Conservation (phyloP, 2,888 invertebrate genomes). For the Protophormia terraenovae region DNA sequence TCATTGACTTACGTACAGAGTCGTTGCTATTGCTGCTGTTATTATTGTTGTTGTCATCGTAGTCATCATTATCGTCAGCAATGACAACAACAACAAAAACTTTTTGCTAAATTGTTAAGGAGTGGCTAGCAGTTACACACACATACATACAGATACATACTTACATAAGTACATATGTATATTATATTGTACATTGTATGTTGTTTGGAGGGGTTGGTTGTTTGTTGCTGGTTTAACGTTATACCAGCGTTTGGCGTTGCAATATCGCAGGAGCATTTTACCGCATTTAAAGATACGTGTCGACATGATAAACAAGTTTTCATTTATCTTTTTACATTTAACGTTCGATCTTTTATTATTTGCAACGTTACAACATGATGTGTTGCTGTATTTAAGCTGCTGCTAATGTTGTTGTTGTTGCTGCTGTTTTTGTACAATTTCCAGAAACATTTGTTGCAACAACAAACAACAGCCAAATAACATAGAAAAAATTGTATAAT, state of each 20-base stretch:
- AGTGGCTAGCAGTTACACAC: conserved; percentile 59
- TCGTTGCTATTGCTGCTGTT: not conserved
- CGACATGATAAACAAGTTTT: conserved; percentile 72
- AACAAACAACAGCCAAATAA: conserved; percentile 66
- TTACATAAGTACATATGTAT: not conserved
- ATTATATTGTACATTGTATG: conserved; percentile 6
- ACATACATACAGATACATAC: not conserved
- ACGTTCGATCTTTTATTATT: conserved; percentile 66
- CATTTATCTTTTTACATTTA: conserved; percentile 70
- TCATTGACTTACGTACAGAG: conserved; percentile 1
- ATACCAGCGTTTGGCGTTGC: too few relatives aligned
- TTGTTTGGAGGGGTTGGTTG: conserved; percentile 20
- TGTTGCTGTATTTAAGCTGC: conserved; percentile 30
- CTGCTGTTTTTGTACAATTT: conserved; percentile 62
- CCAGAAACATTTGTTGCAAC: conserved; percentile 70
- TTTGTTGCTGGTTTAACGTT: too few relatives aligned
- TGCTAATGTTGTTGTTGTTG: conserved; percentile 31
- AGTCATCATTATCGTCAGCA: conserved; percentile 38
- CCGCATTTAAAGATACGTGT: conserved; percentile 71
- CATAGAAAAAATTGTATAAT: conserved; percentile 65
- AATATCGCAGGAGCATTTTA: conserved; percentile 71
- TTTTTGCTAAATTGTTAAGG: conserved; percentile 64
- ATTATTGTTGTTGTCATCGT: not conserved
- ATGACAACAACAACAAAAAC: conserved; percentile 48
- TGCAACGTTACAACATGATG: conserved; percentile 52